Conservation (phyloP, 2,113 vertebrate genomes). For the Steatornis caripensis region DNA sequence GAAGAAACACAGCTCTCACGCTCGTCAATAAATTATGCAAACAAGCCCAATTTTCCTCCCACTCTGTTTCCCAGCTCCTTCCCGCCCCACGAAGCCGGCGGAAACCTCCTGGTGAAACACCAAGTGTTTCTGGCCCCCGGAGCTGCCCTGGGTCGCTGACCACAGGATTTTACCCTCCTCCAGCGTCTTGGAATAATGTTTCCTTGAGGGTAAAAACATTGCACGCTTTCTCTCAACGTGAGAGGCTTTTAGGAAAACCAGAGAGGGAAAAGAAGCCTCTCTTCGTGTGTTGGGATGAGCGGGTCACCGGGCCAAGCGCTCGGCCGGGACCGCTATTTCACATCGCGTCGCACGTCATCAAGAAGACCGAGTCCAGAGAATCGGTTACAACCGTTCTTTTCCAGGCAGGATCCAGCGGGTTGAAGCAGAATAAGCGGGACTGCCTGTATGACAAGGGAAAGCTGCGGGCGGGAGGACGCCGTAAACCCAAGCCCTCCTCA, state of each 20-base stretch:
- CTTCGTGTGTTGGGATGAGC: rapidly evolving
- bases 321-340: rapidly evolving
- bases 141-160: neutral
- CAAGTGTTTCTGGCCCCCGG: neutral
- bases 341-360: neutral
- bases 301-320: rapidly evolving
- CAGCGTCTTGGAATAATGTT: neutral
- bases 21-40: neutral
- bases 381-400: neutral
- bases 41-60: neutral
- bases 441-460: neutral
- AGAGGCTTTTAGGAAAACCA: neutral
- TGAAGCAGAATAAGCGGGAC: neutral
- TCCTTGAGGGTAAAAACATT: neutral
- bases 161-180: neutral
- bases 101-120: neutral
- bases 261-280: neutral
- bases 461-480: rapidly evolving
- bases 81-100: neutral
- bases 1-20: neutral
- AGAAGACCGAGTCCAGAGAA: neutral
- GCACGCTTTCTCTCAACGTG: rapidly evolving
- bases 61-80: slow-evolving; percentile 11
- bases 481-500: neutral
- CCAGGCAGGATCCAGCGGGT: neutral